phyloP scores from a whole-genome alignment of 2,888 invertebrate genomes.

The Tachina grossa region DNA sequence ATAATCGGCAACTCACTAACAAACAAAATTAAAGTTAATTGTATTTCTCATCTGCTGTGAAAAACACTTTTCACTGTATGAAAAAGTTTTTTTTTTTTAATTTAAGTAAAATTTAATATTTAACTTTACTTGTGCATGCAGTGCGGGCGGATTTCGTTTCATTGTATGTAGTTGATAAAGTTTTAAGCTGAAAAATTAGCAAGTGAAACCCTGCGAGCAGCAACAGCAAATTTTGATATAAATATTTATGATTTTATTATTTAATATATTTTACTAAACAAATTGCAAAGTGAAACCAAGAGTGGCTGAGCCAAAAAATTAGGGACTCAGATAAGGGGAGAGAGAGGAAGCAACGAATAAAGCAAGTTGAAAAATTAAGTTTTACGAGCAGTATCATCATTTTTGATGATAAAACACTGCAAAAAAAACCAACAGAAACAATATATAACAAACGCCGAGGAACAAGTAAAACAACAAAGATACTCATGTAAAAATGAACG shows the following conservation, averaged over 20 bases:
- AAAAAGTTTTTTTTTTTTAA: not conserved
- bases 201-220: slow-evolving; percentile 12
- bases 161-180: not conserved
- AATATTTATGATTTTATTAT: slow-evolving; percentile 55
- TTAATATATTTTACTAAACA: slow-evolving; percentile 45
- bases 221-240: slow-evolving; percentile 33
- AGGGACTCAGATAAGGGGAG: not conserved
- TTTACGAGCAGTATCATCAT: slow-evolving; percentile 38
- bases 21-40: too few species aligned
- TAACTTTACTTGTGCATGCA: not conserved
- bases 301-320: too few species aligned
- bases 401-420: slow-evolving; percentile 37
- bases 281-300: not conserved
- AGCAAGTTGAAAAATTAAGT: not conserved
- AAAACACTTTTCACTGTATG: not conserved
- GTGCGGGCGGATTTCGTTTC: not conserved
- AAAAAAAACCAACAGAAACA: slow-evolving; percentile 1
- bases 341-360: not conserved
- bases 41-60: too few species aligned
- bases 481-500: not conserved
- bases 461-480: not conserved
- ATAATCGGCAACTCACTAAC: too few species aligned
- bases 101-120: too few species aligned
- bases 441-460: not conserved
- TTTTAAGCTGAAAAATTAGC: slow-evolving; percentile 29